Percentiles rank a stretch among this genome's conserved stretches.
phyloP scores from a whole-genome alignment of 2,113 vertebrate genomes.

The Nannospalax galili region DNA sequence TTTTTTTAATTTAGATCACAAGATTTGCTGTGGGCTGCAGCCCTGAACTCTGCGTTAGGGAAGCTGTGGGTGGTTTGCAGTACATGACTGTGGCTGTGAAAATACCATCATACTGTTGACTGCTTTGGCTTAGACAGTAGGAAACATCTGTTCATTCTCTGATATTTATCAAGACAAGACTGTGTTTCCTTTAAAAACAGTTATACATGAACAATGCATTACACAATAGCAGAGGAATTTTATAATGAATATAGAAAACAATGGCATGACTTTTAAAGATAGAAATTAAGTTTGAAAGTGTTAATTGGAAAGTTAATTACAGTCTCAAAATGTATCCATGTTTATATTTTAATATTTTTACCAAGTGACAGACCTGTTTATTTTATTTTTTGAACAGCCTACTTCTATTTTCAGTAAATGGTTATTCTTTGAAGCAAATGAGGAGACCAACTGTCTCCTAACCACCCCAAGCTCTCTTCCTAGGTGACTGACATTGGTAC shows the following conservation, averaged over 20 bases:
- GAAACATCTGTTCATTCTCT: constrained; percentile 86
- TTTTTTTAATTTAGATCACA: not conserved
- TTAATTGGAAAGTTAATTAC: constrained; percentile 1
- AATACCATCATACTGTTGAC: constrained; percentile 6
- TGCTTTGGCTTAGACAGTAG: constrained; percentile 84
- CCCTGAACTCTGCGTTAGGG: not conserved
- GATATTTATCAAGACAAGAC: constrained; percentile 81
- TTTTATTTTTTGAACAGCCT: not conserved
- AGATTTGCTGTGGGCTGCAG: not conserved
- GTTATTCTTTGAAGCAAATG: not conserved
- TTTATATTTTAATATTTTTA: not conserved
- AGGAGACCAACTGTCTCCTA: not conserved
- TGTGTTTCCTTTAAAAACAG: constrained; percentile 85
- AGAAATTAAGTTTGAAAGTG: constrained; percentile 56
- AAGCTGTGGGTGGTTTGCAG: not conserved
- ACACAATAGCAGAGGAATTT: constrained; percentile 75
- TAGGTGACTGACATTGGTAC: too few relatives aligned
- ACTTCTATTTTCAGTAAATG: not conserved
- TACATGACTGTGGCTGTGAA: not conserved
- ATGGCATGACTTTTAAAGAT: constrained; percentile 42
- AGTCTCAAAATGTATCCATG: not conserved
- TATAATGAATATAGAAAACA: constrained; percentile 59
- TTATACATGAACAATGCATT: constrained; percentile 82
- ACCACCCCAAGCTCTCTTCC: not conserved
- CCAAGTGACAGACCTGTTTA: not conserved